Conservation (phyloP, 2,797 vertebrate species). For the Iguana delicatissima region DNA sequence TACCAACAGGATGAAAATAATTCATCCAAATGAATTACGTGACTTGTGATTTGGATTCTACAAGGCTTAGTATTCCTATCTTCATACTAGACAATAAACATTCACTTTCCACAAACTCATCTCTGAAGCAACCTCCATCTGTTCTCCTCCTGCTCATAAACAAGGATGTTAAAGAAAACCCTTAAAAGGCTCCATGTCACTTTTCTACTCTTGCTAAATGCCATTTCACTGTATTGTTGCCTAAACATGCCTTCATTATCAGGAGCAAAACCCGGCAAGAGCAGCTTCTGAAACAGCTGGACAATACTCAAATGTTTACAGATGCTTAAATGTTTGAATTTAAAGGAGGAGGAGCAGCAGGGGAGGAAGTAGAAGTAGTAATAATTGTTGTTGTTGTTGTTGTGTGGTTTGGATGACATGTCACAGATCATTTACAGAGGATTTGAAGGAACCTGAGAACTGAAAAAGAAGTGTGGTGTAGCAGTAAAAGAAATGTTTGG, state of each 20-base stretch:
- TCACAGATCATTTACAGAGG: background rate
- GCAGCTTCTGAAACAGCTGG: background rate
- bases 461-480: background rate
- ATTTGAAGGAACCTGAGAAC: background rate
- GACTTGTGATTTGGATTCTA: background rate
- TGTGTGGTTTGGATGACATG: background rate
- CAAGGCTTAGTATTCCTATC: background rate
- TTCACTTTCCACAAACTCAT: background rate
- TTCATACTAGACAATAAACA: background rate
- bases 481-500: background rate
- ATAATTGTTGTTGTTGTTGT: no score
- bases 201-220: background rate
- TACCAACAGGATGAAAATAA: no score
- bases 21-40: background rate
- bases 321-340: background rate
- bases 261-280: background rate
- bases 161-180: background rate
- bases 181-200: background rate
- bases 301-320: background rate
- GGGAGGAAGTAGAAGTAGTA: no score
- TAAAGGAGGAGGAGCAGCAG: background rate
- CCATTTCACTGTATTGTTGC: background rate
- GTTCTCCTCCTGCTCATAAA: background rate
- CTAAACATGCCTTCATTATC: background rate
- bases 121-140: background rate